phyloP scores from a whole-genome alignment of 2,797 vertebrate species.

The Spea hammondii region DNA sequence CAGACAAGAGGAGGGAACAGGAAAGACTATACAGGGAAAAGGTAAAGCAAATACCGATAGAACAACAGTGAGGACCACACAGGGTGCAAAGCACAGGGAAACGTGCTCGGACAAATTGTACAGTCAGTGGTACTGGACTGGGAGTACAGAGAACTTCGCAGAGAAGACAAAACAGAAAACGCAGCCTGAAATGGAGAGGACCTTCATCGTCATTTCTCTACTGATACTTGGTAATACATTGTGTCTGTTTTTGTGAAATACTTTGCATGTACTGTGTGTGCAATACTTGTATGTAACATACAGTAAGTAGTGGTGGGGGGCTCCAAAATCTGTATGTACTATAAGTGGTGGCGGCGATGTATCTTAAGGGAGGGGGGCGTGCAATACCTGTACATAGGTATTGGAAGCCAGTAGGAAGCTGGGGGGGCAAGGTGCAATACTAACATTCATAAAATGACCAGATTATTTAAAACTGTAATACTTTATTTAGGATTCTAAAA shows the following conservation, averaged over 20 bases:
- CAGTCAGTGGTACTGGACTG: not conserved
- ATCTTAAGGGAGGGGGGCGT: not conserved
- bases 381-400: not conserved
- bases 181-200: not conserved
- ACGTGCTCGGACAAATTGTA: not conserved
- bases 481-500: too few relatives aligned
- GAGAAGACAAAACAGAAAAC: not conserved
- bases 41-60: not conserved
- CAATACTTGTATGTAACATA: not conserved
- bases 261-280: not conserved
- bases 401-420: too few relatives aligned
- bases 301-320: not conserved
- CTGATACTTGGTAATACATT: constrained; percentile 3
- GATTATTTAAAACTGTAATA: too few relatives aligned
- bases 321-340: not conserved
- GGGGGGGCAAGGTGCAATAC: too few relatives aligned
- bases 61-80: not conserved
- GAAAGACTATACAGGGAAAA: not conserved
- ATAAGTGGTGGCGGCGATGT: not conserved
- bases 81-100: not conserved
- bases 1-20: not conserved
- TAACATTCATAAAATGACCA: too few relatives aligned
- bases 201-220: constrained; percentile 1
- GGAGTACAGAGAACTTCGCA: too few relatives aligned
- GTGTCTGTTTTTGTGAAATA: not conserved